These are phyloP conservation scores for Tachystola acroxantha DNA, from an alignment of 2,888 invertebrate species.

Conservation along the genomic window DNA sequence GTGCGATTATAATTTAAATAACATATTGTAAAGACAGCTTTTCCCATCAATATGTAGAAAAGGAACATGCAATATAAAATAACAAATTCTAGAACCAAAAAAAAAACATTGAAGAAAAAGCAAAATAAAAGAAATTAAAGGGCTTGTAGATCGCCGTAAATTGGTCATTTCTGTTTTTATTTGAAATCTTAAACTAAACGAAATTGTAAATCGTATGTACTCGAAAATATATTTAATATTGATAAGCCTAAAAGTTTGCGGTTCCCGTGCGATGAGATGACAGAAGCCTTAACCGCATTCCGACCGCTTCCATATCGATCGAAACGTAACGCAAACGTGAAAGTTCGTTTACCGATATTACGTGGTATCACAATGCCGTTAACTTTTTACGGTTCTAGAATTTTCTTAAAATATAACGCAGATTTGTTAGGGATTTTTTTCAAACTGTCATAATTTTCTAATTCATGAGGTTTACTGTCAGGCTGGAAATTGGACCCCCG, in stretches of 20 bases:
- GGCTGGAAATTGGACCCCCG: too few species aligned
- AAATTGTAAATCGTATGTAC: too few species aligned
- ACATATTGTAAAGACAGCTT: constrained; percentile 43
- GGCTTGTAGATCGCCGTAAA: too few species aligned
- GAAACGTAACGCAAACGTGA: background rate
- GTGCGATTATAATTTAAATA: too few species aligned
- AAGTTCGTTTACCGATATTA: background rate
- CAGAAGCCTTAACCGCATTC: background rate
- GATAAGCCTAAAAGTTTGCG: too few species aligned
- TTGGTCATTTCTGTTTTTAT: too few species aligned
- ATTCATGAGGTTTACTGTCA: too few species aligned
- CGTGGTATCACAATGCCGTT: background rate
- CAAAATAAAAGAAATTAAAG: constrained; percentile 11
- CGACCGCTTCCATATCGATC: constrained; percentile 10
- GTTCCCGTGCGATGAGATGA: too few species aligned
- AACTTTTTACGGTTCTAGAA: constrained; percentile 4
- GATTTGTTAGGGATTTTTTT: background rate
- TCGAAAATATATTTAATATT: too few species aligned
- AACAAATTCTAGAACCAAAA: constrained; percentile 43
- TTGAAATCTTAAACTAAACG: too few species aligned
- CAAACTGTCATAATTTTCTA: background rate
- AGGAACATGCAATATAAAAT: constrained; percentile 36
- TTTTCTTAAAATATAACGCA: background rate
- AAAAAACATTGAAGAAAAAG: constrained; percentile 17
- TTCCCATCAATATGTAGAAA: constrained; percentile 34